Evolutionary conservation across 2,888 invertebrate species (phyloP).

Genomic region (Arrhopalites spinosus): DNA sequence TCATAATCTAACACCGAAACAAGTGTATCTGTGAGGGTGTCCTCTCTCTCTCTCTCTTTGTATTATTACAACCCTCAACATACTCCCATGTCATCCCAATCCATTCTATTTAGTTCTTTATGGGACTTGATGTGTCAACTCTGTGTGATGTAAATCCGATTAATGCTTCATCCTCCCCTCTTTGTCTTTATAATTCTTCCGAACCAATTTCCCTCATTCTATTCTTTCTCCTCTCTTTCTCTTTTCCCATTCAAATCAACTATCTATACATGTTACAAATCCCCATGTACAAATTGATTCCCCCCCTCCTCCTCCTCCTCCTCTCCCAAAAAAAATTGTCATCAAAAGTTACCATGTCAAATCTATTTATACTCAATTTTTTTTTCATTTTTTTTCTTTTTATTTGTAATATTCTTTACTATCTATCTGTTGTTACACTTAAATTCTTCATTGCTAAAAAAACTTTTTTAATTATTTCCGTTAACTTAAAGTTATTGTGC

Average conservation of each 20-base stretch:
- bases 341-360: too few relatives aligned
- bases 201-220: neutral
- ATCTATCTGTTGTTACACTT: too few relatives aligned
- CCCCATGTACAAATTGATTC: slow-evolving; percentile 6
- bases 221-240: neutral
- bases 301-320: too few relatives aligned
- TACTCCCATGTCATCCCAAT: neutral
- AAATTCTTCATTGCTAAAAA: too few relatives aligned
- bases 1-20: slow-evolving; percentile 7
- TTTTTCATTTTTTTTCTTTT: neutral
- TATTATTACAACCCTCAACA: too few relatives aligned
- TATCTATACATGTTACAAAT: neutral
- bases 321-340: neutral
- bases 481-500: too few relatives aligned
- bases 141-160: too few relatives aligned
- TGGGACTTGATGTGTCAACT: neutral
- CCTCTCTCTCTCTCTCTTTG: neutral
- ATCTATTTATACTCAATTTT: too few relatives aligned
- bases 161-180: too few relatives aligned
- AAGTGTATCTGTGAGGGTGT: neutral
- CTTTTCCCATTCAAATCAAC: neutral
- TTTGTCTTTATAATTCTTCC: too few relatives aligned
- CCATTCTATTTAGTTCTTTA: neutral
- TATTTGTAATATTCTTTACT: neutral
- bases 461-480: too few relatives aligned